Base-by-base conservation (phyloP, 2,888 invertebrate genomes). In the Catocala nupta region DNA sequence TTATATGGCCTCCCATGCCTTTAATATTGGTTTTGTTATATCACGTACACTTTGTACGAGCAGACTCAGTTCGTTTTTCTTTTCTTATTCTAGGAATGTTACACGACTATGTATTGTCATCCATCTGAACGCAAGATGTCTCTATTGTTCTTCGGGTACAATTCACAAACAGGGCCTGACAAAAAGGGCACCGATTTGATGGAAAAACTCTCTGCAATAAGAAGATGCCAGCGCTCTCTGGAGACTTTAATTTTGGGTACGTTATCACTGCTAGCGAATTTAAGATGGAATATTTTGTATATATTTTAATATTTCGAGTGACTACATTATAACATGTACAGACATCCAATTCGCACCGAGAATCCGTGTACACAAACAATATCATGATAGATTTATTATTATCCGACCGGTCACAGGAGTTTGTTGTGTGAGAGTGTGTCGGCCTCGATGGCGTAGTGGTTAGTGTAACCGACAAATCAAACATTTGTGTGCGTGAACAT, bases 111-210 rank as follows among this genome's bases (percentile, higher is more conserved):
- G 67, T 79, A 52, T 78, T 12, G 63, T 13, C 11, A 54, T 59
- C 55, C 54, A 33, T 33, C 55, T 57, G 51, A 57, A 55, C 59
- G 64, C 64, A 51, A 73, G 71, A 76, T 74, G 70, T 71, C 63
- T 63, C 78, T 70, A 86, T 88, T 88, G 86, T 89, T 85, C 85
- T 82, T 79, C 55, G 63, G 76, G 79, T 71, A 78, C 83, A 81
- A 85, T 86, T 83, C 82, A 77, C 82, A 84, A 86, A 84, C 82
- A 81, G 81, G 79, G 64, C 63, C 76, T 77, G 80, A 84, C 83
- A 85, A 86, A 89, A 88, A 88, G 83, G 87, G 82, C 87, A 85
- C 83, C 87, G 87, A 89, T 90, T 90, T 90, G 89, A 90, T 90
- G 89, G 88, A 88, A 90, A 90, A 90, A 90, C 85, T 87, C 88